Evolutionary conservation across 1,140 invertebrate species (phyloP), one percentile per base, ranked within the genome.

Genomic region (Drosophila simulans): DNA sequence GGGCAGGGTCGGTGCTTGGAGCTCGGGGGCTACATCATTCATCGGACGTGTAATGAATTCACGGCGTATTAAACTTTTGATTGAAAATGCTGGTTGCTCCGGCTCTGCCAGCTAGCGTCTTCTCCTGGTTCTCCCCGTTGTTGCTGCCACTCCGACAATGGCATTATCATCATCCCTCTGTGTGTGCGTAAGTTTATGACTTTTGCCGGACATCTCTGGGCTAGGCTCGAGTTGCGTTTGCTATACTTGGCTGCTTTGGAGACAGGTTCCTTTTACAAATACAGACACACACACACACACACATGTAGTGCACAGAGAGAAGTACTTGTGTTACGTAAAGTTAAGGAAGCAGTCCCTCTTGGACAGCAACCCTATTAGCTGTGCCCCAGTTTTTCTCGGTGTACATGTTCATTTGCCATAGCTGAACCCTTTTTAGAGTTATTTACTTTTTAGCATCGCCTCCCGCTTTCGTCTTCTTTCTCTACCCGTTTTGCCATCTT

Each of bases 31-130:
- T 31, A 65, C 64, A 70, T 71, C 68, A 71, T 76, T 76, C 72
- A 76, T 60, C 49, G 63, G 72, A 77, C 63, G 74, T 68, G 57
- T 70, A 80, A 80, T 80, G 77, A 80, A 80, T 80, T 74, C 77
- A 80, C 77, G 77, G 77, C 71, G 70, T 80, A 80, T 80, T 80
- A 80, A 80, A 80, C 63, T 80, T 75, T 80, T 80, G 77, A 80
- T 80, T 80, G 77, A 75, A 80, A 80, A 80, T 75, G 73, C 60
- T 76, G 27, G 46, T 56, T 57, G 49, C 59, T 35, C n/a, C 13
- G 48, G 58, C 48, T n/a, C n/a, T n/a, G 40, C 34, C 20, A 31
- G 48, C 31, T 34, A 51, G 11, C 48, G 10, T 51, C 27, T 34
- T 4, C 40, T 35, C 5, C 43, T 49, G 8, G 5, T 35, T 8